Base-by-base conservation (phyloP, 1,140 invertebrate genomes). In the Lepidotrigona ventralis region DNA sequence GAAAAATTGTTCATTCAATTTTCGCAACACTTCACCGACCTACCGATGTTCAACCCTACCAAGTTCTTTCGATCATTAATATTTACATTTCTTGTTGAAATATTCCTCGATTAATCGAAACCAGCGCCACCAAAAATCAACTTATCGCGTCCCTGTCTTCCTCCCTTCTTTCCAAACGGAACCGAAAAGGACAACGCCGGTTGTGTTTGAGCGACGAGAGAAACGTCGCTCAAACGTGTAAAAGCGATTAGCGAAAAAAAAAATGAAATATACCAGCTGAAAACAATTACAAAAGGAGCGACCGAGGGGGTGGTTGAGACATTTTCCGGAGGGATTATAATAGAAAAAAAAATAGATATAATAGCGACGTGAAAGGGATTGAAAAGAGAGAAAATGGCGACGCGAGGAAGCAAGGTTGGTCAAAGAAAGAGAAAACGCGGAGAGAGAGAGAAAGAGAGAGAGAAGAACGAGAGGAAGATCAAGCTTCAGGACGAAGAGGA, bases 281-380 rank as follows among this genome's bases (percentile, higher is more conserved):
- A 89, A 89, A 89, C 88, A 89, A 89, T 89, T 89, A 85, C 77
- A 82, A 89, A 82, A 63, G 69, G 64, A 53, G 19, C 23, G 33
- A 17, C 8, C 46, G n/a, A 46, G 39, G 39, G n/a, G 63, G n/a
- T 21, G 21, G 51, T 54, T n/a, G 23, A 29, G 53, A 79, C 85
- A 86, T 89, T 81, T 76, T 53, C 75, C 82, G 78, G 88, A 89
- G 85, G 82, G 89, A 89, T 89, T 89, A 89, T 89, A 89, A 89
- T 87, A 85, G 83, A 76, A 72, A 81, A 87, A 89, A 88, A 85
- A 89, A 89, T 86, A 86, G 85, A 83, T 87, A 89, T 89, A 89
- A 89, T 89, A 86, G 88, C 60, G 84, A 68, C 39, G 69, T 72
- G 84, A 81, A 76, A 79, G 68, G 74, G 60, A 3, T 23, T n/a